Base-by-base conservation (phyloP, 92 coral and sea anemone genomes). In the Siderastrea radians region DNA sequence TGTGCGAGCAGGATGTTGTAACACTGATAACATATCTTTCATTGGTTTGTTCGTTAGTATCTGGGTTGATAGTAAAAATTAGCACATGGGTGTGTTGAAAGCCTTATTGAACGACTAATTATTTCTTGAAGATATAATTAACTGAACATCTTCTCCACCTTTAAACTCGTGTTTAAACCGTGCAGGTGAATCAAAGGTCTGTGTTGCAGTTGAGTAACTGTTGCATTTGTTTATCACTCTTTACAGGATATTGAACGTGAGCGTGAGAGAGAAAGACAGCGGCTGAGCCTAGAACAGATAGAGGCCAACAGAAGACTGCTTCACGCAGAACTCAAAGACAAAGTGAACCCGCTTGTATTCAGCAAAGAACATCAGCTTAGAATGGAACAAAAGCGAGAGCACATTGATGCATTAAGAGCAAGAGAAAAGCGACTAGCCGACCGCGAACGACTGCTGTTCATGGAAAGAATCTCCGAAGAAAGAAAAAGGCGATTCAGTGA, bases 261-360 rank as follows among this genome's bases (percentile, higher is more conserved):
- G 77, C 84, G 98, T 45, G 98, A 95, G 52, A 78, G 96, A 49
- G 98, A 95, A 65, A 94, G 98, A 0, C 98, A 95, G 64, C 91
- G 96, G 52, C 85, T 95, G 55, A 95, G 96, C 72, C 90, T 95
- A 49, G 98, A 95, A 75, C 98, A 95, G 75, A 87, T 93, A 11
- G 98, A 95, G 66, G 98, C 96, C 79, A 95, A 95, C 78, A 92
- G 98, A 44, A 90, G 98, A 54, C 87, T 95, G 16, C 92, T 95
- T 72, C 98, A 95, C 79, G 95, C 96, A 46, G 98, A 95, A 68
- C 93, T 95, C 51, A 95, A 95, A 73, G 98, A 95, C 72, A 95
- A 95, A 88, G 93, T 95, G 58, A 95, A 95, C 59, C 98, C 98
- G 26, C 88, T 95, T 3, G 98, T 93, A 8, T 90, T 95, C 58